phyloP scores from a whole-genome alignment of 1,140 invertebrate genomes.

The Charaxes varanes region DNA sequence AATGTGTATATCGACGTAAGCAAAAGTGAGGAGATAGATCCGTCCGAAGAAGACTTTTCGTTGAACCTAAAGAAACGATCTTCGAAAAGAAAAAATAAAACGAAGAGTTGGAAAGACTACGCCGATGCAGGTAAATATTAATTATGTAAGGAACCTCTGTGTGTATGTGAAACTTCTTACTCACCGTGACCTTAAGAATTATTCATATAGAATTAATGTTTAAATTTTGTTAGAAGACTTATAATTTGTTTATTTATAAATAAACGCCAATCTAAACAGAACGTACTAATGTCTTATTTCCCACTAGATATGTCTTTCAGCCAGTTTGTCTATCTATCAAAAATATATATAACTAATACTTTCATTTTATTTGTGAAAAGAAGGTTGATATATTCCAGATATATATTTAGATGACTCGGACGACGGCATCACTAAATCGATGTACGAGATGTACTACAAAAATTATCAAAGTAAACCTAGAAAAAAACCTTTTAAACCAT shows the following conservation, averaged over 20 bases:
- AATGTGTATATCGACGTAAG: conserved; percentile 10
- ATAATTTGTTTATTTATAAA: too few species aligned
- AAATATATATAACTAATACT: too few species aligned
- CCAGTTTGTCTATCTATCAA: too few species aligned
- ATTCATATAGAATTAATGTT: too few species aligned
- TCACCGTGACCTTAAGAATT: too few species aligned
- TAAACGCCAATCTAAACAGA: too few species aligned
- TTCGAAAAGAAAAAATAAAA: conserved; percentile 14
- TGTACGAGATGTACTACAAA: conserved; percentile 61
- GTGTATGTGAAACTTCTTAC: too few species aligned
- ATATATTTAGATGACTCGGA: conserved; percentile 25
- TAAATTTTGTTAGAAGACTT: too few species aligned
- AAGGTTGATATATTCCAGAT: conserved; percentile 19
- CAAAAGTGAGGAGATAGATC: conserved; percentile 14
- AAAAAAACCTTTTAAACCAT: conserved; percentile 20
- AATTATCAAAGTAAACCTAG: conserved; percentile 35
- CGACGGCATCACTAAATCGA: conserved; percentile 52
- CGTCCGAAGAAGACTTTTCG: conserved; percentile 31
- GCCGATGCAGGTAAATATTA: not conserved
- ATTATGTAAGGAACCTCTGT: not conserved
- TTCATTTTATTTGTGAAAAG: too few species aligned
- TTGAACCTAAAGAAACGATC: conserved; percentile 26
- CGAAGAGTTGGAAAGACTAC: conserved; percentile 13
- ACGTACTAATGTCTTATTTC: too few species aligned
- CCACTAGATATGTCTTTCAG: too few species aligned